Evolutionary conservation across 37 sponge, comb jelly and placozoan species (phyloP).

Genomic region (Halisarca cf. caerulea): DNA sequence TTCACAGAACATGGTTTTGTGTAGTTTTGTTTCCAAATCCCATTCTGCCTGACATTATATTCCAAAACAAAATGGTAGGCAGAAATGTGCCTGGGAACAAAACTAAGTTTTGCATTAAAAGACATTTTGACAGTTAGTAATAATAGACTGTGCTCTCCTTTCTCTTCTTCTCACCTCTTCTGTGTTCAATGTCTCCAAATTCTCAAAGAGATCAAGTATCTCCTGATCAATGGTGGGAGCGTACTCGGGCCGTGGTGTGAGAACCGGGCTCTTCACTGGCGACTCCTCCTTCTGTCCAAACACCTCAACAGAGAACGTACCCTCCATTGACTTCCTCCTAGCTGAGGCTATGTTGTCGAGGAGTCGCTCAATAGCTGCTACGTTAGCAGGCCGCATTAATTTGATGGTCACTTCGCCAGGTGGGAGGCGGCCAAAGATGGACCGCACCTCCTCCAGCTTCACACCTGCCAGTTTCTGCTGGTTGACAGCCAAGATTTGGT

Average conservation of each 20-base stretch:
- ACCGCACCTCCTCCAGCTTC: conserved; percentile 34
- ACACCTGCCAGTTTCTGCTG: conserved; percentile 34
- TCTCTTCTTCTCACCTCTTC: conserved; percentile 20
- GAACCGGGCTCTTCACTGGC: not conserved
- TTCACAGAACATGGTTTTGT: no score
- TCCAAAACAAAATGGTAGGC: no score
- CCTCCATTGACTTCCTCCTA: not conserved
- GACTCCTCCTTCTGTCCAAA: not conserved
- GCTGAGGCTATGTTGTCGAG: conserved; percentile 15
- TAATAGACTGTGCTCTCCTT: no score
- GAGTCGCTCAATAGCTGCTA: conserved; percentile 1
- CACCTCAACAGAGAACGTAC: not conserved
- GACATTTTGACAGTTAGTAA: no score
- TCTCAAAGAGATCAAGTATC: conserved; percentile 36
- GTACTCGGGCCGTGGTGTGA: not conserved
- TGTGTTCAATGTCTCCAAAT: not conserved
- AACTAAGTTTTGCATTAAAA: no score
- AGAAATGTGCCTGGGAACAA: no score
- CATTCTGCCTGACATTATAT: no score
- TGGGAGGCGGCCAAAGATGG: conserved; percentile 30
- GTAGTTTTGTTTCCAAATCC: no score
- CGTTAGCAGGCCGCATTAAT: conserved; percentile 34
- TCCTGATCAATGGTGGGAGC: conserved; percentile 26
- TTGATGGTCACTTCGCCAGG: conserved; percentile 16
- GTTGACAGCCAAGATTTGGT: conserved; percentile 67